Evolutionary conservation across 1,140 invertebrate genomes (phyloP).

Genomic region (Plutomurus gul): DNA sequence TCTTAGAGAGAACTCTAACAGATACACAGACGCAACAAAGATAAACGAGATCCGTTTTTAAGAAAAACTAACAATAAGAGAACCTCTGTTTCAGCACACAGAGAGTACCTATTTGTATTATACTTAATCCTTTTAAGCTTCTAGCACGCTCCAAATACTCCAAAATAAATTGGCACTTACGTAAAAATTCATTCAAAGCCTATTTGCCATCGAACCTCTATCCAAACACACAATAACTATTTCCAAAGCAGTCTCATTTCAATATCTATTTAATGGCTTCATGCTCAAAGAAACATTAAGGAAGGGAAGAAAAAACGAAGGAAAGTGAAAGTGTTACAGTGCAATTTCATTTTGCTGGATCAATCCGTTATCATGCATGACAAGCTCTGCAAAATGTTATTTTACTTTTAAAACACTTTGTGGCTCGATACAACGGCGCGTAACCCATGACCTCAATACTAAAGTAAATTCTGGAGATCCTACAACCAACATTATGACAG

Average conservation of each 20-base stretch:
- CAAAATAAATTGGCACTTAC: constrained; percentile 26
- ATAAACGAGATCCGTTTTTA: neutral
- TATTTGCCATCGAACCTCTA: neutral
- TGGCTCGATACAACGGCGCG: too few species aligned
- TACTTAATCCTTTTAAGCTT: constrained; percentile 24
- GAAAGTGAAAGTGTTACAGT: too few species aligned
- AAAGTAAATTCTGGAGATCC: too few species aligned
- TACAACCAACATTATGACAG: too few species aligned
- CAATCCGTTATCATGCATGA: too few species aligned
- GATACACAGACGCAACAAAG: neutral
- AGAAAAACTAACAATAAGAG: neutral
- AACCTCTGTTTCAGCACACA: neutral
- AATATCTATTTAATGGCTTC: too few species aligned
- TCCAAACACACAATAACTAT: neutral
- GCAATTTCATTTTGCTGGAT: too few species aligned
- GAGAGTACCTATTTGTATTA: constrained; percentile 23
- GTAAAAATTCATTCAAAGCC: constrained; percentile 1
- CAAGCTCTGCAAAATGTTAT: too few species aligned
- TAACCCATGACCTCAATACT: too few species aligned
- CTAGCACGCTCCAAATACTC: constrained; percentile 18
- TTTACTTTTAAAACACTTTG: too few species aligned
- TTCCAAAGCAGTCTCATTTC: neutral
- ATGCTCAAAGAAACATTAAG: too few species aligned
- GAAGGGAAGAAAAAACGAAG: too few species aligned
- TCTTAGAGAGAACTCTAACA: neutral